Evolutionary conservation across 2,888 invertebrate genomes (phyloP).

Genomic region (Ischnura elegans): DNA sequence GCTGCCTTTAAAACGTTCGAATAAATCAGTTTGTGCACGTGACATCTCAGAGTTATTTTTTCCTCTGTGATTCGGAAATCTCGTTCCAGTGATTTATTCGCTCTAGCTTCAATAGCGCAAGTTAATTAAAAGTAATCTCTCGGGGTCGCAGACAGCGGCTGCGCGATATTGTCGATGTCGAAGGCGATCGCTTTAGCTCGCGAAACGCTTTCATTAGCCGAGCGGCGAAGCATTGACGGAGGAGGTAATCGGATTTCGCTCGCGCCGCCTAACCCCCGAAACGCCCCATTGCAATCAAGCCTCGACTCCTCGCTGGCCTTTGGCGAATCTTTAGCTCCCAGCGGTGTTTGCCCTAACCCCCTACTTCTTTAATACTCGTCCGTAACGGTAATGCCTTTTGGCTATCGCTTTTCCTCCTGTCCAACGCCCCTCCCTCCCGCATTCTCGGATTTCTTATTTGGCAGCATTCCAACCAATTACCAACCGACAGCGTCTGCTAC

Average conservation of each 20-base stretch:
- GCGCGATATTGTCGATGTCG: not conserved
- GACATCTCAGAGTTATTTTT: too few relatives aligned
- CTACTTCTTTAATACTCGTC: not conserved
- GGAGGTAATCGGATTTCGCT: slow-evolving; percentile 13
- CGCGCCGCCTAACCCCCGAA: not conserved
- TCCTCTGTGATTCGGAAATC: too few relatives aligned
- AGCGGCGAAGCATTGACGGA: not conserved
- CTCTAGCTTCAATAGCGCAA: too few relatives aligned
- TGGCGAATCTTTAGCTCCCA: not conserved
- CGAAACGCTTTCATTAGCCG: not conserved
- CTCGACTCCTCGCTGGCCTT: not conserved
- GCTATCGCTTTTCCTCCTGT: not conserved
- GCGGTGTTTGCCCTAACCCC: not conserved
- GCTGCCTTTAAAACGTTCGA: too few relatives aligned
- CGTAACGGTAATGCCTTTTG: slow-evolving; percentile 3
- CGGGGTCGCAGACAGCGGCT: not conserved
- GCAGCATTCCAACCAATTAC: slow-evolving; percentile 35
- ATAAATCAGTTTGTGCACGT: too few relatives aligned
- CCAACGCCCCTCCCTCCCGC: not conserved
- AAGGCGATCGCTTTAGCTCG: not conserved
- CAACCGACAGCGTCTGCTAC: not conserved
- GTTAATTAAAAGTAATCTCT: too few relatives aligned
- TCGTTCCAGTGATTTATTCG: too few relatives aligned
- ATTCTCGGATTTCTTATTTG: not conserved
- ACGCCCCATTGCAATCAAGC: not conserved